Conservation (phyloP, 2,888 invertebrate genomes). For the Folsomia candida region DNA sequence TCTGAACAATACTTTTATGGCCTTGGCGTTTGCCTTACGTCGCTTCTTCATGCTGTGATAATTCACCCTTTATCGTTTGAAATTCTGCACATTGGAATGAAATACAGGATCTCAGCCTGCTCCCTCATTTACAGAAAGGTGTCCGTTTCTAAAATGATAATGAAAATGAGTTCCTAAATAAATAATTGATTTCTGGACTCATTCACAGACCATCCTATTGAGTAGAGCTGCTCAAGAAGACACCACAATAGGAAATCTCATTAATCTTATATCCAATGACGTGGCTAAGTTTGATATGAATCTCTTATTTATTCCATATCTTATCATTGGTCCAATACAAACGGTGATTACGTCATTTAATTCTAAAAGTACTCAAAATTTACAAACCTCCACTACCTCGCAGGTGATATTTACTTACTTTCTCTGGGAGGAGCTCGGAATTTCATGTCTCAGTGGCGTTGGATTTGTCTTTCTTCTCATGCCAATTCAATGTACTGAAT, state of each 20-base stretch:
- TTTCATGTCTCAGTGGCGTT: constrained; percentile 1
- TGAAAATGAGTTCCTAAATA: background rate
- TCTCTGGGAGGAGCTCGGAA: constrained; percentile 11
- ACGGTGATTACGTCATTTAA: too few relatives aligned
- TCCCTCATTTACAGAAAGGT: constrained; percentile 82
- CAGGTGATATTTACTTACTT: constrained; percentile 11
- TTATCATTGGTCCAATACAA: constrained; percentile 86
- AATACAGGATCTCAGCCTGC: constrained; percentile 75
- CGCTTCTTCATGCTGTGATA: constrained; percentile 70
- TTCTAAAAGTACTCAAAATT: too few relatives aligned
- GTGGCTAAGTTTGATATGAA: constrained; percentile 89
- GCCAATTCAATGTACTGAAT: constrained; percentile 70
- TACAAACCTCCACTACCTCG: too few relatives aligned
- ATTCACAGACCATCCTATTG: constrained; percentile 66
- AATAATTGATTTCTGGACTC: background rate
- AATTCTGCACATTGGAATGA: constrained; percentile 77
- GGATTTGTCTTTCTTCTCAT: constrained; percentile 70
- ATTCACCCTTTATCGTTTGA: constrained; percentile 87
- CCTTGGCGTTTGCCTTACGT: constrained; percentile 39
- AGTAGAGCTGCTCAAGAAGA: constrained; percentile 79
- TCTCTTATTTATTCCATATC: constrained; percentile 81
- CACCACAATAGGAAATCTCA: constrained; percentile 87
- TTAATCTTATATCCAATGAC: constrained; percentile 92
- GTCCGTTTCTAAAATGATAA: too few relatives aligned
- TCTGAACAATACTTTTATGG: constrained; percentile 54